Conservation (phyloP, 64 coral and sea anemone species). For the Hydrozoanthus tunicans region DNA sequence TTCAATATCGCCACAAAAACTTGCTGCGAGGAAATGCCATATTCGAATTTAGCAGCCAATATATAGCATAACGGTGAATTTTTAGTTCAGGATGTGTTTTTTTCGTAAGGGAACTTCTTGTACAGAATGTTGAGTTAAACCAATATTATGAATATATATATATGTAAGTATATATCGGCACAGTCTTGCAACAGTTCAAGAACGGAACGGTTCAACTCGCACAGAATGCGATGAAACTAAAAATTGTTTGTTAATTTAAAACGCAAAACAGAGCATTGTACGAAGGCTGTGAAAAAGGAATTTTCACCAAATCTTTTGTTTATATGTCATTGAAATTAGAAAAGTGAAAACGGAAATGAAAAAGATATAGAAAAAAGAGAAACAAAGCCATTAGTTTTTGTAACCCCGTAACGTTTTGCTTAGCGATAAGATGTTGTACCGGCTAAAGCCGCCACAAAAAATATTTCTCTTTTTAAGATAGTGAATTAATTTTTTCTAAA, state of each 20-base stretch:
- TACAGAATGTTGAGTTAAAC: background rate
- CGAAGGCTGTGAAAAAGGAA: background rate
- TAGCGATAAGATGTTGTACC: background rate
- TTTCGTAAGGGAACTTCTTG: background rate
- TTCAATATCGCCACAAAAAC: background rate
- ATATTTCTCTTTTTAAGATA: too few relatives aligned
- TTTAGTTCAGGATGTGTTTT: background rate
- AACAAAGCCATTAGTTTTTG: background rate
- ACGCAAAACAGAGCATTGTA: conserved; percentile 20
- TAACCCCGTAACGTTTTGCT: background rate
- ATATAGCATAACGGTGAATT: too few relatives aligned
- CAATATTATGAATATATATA: too few relatives aligned
- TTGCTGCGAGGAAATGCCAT: background rate
- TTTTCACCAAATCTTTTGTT: background rate
- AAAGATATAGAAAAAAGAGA: background rate
- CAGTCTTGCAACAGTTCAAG: too few relatives aligned
- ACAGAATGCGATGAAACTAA: background rate
- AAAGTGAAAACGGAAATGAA: conserved; percentile 5
- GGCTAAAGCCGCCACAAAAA: too few relatives aligned
- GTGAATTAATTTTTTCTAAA: too few relatives aligned
- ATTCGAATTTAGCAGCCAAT: background rate
- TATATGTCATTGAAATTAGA: background rate
- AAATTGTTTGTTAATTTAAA: background rate
- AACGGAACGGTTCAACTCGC: too few relatives aligned
- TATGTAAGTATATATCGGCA: too few relatives aligned